phyloP scores from a whole-genome alignment of 2,797 vertebrate species.

The Cephalopachus bancanus region DNA sequence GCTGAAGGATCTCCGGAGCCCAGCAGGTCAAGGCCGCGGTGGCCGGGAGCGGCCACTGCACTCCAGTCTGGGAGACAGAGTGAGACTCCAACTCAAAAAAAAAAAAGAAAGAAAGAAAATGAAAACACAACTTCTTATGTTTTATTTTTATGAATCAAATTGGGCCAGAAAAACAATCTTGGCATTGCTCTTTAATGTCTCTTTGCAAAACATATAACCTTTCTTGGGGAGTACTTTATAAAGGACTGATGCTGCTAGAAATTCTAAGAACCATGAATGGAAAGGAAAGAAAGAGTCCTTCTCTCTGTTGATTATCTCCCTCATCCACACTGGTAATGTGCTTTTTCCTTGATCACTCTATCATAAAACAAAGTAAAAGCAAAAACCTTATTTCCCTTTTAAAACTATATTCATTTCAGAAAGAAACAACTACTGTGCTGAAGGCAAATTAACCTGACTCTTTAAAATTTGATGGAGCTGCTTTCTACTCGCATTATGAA shows the following conservation, averaged over 20 bases:
- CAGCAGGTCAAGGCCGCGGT: too few relatives aligned
- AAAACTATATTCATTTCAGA: slow-evolving; percentile 32
- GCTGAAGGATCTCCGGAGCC: too few relatives aligned
- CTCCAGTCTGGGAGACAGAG: too few relatives aligned
- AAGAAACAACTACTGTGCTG: background rate
- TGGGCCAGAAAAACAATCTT: background rate
- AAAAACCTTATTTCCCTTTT: background rate
- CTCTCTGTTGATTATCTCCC: background rate
- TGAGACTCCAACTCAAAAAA: too few relatives aligned
- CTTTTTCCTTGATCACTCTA: slow-evolving; percentile 1
- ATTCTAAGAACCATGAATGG: background rate
- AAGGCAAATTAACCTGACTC: background rate
- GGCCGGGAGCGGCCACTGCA: too few relatives aligned
- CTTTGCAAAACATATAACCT: background rate
- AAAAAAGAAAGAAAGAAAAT: background rate
- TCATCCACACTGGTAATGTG: background rate
- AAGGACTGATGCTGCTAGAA: background rate
- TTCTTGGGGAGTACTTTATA: background rate
- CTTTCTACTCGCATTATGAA: slow-evolving; percentile 15
- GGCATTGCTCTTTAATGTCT: background rate
- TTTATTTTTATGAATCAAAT: background rate
- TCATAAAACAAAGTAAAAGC: background rate
- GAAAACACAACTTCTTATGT: background rate
- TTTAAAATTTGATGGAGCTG: slow-evolving; percentile 22
- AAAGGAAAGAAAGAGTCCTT: rapidly evolving